These are phyloP conservation scores for Poicephalus meyeri DNA, from an alignment of 2,113 vertebrate species.

Conservation along the genomic window DNA sequence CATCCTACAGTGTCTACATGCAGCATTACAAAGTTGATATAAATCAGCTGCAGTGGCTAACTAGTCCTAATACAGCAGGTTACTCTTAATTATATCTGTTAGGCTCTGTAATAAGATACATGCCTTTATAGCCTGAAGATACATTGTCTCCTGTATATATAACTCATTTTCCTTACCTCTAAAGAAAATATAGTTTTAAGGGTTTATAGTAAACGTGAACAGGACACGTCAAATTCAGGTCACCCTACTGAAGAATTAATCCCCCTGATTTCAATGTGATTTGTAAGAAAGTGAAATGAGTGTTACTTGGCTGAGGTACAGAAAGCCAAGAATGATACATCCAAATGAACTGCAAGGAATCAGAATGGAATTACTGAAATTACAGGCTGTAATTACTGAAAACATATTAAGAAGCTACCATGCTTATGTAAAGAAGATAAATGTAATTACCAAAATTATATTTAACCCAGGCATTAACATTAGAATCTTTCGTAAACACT, in stretches of 20 bases:
- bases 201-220: neutral
- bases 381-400: neutral
- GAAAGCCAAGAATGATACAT: neutral
- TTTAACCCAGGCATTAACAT: neutral
- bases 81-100: neutral
- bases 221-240: neutral
- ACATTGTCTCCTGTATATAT: neutral
- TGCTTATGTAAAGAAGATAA: neutral
- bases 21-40: neutral
- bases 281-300: neutral
- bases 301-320: neutral
- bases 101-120: neutral
- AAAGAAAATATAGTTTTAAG: neutral
- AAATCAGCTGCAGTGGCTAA: neutral
- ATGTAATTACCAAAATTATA: neutral
- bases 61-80: neutral
- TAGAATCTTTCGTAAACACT: neutral
- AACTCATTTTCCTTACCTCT: neutral
- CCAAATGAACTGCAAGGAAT: neutral
- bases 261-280: neutral
- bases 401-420: neutral
- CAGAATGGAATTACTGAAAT: conserved; percentile 10
- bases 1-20: neutral
- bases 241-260: neutral
- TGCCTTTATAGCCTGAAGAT: neutral